Evolutionary conservation across 2,888 invertebrate species (phyloP).

Genomic region (Scaptomyza caliginosa): DNA sequence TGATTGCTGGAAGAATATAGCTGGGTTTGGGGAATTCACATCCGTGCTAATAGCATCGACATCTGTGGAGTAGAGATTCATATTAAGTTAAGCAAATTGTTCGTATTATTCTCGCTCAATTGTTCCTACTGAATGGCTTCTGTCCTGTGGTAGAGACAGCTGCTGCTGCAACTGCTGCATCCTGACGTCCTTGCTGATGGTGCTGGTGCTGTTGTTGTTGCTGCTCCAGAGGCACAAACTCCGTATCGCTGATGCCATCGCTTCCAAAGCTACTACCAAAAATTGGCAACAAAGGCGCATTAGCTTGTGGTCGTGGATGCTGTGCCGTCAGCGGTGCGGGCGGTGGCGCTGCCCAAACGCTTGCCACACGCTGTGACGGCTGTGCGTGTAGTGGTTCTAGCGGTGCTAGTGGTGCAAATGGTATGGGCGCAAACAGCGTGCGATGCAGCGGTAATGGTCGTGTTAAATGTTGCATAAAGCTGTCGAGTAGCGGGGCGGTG

Average conservation of each 20-base stretch:
- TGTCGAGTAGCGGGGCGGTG: conserved; percentile 49
- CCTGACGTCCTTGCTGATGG: conserved; percentile 57
- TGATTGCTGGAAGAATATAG: conserved; percentile 80
- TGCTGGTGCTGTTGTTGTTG: conserved; percentile 47
- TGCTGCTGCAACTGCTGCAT: conserved; percentile 23
- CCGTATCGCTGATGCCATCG: conserved; percentile 68
- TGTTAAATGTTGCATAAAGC: conserved; percentile 81
- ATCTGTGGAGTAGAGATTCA: conserved; percentile 65
- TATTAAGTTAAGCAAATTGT: too few relatives aligned
- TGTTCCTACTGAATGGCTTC: conserved; percentile 79
- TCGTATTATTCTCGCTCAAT: neutral
- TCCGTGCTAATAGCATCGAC: conserved; percentile 80
- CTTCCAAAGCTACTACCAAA: conserved; percentile 68
- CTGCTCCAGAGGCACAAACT: conserved; percentile 77
- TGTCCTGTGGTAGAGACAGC: conserved; percentile 26
- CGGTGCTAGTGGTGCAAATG: conserved; percentile 74
- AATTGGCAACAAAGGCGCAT: conserved; percentile 73
- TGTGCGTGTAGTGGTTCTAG: conserved; percentile 66
- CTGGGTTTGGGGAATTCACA: conserved; percentile 72
- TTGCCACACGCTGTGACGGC: conserved; percentile 65
- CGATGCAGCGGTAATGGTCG: conserved; percentile 77
- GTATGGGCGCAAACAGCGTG: conserved; percentile 72
- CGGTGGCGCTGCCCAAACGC: conserved; percentile 68
- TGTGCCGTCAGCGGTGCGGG: conserved; percentile 58
- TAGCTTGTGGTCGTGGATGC: conserved; percentile 41